Conservation (phyloP, 1,140 invertebrate genomes). For the Zaprionus ornatus region DNA sequence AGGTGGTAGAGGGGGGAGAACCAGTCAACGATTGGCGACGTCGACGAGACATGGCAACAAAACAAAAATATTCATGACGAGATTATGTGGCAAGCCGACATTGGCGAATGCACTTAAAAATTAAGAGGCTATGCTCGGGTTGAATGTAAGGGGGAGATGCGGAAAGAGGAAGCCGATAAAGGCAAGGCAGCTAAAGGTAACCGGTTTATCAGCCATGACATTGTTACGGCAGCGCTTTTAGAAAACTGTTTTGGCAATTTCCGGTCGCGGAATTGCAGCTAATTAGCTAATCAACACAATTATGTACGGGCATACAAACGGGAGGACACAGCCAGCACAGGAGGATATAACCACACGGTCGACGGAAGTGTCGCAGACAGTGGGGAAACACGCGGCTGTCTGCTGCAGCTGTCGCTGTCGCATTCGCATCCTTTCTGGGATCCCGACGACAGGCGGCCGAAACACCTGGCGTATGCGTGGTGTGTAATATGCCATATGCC, state of each 20-base stretch:
- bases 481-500: not conserved
- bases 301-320: slow-evolving; percentile 49
- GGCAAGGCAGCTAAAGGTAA: slow-evolving; percentile 1
- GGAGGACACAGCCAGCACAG: slow-evolving; percentile 3
- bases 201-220: slow-evolving; percentile 47
- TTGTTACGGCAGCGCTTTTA: slow-evolving; percentile 3
- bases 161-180: not conserved
- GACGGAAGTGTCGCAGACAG: not conserved
- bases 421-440: not conserved
- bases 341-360: not conserved
- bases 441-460: not conserved
- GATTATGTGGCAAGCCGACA: slow-evolving; percentile 58
- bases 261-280: slow-evolving; percentile 76
- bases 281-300: slow-evolving; percentile 81
- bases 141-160: not conserved
- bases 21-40: not conserved
- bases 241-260: slow-evolving; percentile 56
- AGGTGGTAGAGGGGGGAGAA: too few species aligned
- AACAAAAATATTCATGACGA: slow-evolving; percentile 80
- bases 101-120: slow-evolving; percentile 58
- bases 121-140: slow-evolving; percentile 16
- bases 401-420: not conserved
- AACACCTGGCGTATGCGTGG: slow-evolving; percentile 17
- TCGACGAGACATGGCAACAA: slow-evolving; percentile 57
- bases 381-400: not conserved